Evolutionary conservation across 2,888 invertebrate species (phyloP).

Genomic region (Tetheella fluctuosa): DNA sequence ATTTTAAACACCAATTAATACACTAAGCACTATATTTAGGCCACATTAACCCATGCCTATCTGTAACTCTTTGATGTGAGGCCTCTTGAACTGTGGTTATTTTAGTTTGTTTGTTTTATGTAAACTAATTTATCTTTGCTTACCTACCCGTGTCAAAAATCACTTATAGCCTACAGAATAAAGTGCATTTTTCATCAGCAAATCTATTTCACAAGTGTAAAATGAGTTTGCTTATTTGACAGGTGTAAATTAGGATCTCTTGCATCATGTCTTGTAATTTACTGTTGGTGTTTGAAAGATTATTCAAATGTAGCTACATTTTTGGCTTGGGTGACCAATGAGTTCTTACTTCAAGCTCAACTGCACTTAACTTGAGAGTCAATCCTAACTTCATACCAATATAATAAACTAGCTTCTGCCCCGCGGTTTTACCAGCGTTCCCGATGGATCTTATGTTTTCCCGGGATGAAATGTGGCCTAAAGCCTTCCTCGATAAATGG

Average conservation of each 20-base stretch:
- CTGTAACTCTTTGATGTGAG: background rate
- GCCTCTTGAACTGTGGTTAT: background rate
- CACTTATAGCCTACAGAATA: background rate
- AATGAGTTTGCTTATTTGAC: background rate
- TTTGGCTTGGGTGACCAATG: too few species aligned
- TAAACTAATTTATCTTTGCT: background rate
- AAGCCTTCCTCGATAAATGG: too few species aligned
- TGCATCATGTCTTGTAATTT: background rate
- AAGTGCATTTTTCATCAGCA: constrained; percentile 1
- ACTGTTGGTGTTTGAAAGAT: background rate
- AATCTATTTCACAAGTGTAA: background rate
- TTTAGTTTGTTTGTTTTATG: background rate
- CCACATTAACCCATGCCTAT: background rate
- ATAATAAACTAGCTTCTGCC: too few species aligned
- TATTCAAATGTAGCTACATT: background rate
- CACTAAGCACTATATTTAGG: background rate
- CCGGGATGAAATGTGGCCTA: too few species aligned
- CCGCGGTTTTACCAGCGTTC: too few species aligned
- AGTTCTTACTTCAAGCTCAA: too few species aligned
- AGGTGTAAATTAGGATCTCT: background rate
- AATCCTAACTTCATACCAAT: too few species aligned
- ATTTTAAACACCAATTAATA: background rate
- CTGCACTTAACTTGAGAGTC: too few species aligned
- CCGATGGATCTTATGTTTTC: too few species aligned
- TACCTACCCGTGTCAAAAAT: background rate